phyloP scores from a whole-genome alignment of 2,113 vertebrate genomes.

The Archocentrus centrarchus region DNA sequence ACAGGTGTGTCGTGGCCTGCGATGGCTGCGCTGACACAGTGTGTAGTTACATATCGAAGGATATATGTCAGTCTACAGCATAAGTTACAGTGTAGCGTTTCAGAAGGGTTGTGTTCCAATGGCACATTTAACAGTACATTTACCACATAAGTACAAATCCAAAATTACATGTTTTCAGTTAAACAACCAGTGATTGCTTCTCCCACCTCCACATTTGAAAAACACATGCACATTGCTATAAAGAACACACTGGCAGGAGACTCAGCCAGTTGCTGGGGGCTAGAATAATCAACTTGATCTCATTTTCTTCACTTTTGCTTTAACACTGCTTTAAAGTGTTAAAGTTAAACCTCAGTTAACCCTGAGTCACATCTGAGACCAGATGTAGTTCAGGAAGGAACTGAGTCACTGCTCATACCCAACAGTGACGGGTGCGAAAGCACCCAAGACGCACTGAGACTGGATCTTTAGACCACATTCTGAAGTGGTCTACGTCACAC shows the following conservation, averaged over 20 bases:
- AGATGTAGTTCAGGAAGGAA: not conserved
- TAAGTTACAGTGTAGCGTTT: no score
- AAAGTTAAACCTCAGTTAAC: not conserved
- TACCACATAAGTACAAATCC: no score
- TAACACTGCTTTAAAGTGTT: not conserved
- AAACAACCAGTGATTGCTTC: not conserved
- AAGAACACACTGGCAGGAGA: no score
- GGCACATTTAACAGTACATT: no score
- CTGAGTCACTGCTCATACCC: not conserved
- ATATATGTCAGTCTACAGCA: not conserved
- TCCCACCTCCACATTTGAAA: not conserved
- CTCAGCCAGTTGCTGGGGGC: not conserved
- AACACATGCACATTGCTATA: not conserved
- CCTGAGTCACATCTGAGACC: not conserved
- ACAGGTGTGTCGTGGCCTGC: not conserved
- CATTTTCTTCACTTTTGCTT: not conserved
- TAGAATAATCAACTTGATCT: not conserved
- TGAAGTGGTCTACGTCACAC: not conserved
- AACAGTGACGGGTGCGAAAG: not conserved
- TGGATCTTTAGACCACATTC: not conserved
- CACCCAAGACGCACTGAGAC: not conserved
- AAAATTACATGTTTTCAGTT: not conserved
- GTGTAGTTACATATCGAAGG: not conserved
- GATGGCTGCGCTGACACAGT: not conserved
- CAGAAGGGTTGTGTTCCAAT: no score